Evolutionary conservation across 2,113 vertebrate species (phyloP), one percentile per base, ranked within the genome.

Genomic region (Psettodes erumei): DNA sequence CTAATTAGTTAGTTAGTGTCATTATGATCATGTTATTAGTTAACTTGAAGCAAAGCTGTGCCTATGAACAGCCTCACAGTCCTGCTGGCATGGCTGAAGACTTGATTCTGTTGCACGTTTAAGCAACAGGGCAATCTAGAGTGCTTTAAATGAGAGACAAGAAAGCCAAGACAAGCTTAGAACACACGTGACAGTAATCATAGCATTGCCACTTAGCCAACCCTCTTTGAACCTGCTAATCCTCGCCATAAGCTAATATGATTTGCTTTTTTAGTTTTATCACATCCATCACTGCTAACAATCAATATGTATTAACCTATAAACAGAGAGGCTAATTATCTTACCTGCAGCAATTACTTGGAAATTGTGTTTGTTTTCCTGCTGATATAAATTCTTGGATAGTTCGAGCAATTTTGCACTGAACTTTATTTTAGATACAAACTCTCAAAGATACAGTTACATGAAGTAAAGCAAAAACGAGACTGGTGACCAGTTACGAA

Each of bases 391-490:
- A 40, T 19, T 38, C 10, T 21, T 37, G 55, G 23, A 43, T 3
- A 37, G n/a, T 21, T 30, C 18, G 16, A 28, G 12, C 5, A 45
- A 42, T 62, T 58, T 38, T 33, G 9, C 4, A 18, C 7, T 38
- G 6, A 11, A 9, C 21, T 40, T 28, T 51, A n/a, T 62, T 63
- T 40, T 28, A 54, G 13, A 59, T 9, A 50, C 59, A 18, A 43
- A 4, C 21, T 71, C 53, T 32, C 38, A 5, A 43, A 74, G 15
- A 70, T 32, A 54, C 33, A 27, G 11, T 53, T 35, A 23, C 38
- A 27, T 53, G 54, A 79, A 55, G 50, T 10, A 33, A 33, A 47
- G 40, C 66, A 35, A 59, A 60, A 45, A 54, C n/a, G n/a, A n/a
- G 23, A 67, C 23, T 32, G 45, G 51, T 30, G 67, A 62, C 23